Evolutionary conservation across 2,888 invertebrate genomes (phyloP).

Genomic region (Euplexia lucipara): DNA sequence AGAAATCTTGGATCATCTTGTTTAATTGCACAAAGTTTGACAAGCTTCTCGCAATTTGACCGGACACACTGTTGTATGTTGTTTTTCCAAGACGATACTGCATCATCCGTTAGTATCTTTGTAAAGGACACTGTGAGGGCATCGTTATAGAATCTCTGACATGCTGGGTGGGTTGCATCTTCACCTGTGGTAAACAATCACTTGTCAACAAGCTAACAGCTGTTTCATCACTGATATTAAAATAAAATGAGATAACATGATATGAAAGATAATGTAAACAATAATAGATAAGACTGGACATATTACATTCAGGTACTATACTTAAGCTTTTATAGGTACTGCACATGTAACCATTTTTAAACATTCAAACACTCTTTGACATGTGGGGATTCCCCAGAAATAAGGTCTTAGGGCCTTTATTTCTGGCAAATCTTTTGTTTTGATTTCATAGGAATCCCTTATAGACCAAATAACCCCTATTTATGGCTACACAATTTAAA

Average conservation of each 20-base stretch:
- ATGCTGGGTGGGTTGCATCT: slow-evolving; percentile 96
- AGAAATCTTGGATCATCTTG: slow-evolving; percentile 98
- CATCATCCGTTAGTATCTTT: slow-evolving; percentile 99
- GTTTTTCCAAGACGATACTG: slow-evolving; percentile 99
- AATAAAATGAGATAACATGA: slow-evolving; percentile 25
- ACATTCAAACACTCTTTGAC: slow-evolving; percentile 13
- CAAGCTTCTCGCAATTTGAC: slow-evolving; percentile 97
- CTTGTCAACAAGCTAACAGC: slow-evolving; percentile 39
- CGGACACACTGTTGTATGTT: slow-evolving; percentile 99
- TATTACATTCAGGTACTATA: not conserved
- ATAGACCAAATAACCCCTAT: slow-evolving; percentile 2
- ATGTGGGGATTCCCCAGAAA: slow-evolving; percentile 44
- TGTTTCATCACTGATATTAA: slow-evolving; percentile 24
- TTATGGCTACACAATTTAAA: not conserved
- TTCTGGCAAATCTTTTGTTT: not conserved
- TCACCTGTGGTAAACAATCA: slow-evolving; percentile 90
- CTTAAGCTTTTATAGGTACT: slow-evolving; percentile 2
- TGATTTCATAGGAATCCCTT: slow-evolving; percentile 2
- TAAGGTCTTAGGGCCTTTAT: not conserved
- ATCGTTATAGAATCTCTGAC: slow-evolving; percentile 98
- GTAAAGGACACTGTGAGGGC: slow-evolving; percentile 98
- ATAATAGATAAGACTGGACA: slow-evolving; percentile 30
- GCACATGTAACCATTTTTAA: slow-evolving; percentile 7
- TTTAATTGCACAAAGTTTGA: slow-evolving; percentile 98
- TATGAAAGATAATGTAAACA: slow-evolving; percentile 15